A percentile compares a stretch with the other conserved stretches of the same genome.
phyloP scores from a whole-genome alignment of 1,140 invertebrate genomes.

The Mizuhopecten yessoensis region DNA sequence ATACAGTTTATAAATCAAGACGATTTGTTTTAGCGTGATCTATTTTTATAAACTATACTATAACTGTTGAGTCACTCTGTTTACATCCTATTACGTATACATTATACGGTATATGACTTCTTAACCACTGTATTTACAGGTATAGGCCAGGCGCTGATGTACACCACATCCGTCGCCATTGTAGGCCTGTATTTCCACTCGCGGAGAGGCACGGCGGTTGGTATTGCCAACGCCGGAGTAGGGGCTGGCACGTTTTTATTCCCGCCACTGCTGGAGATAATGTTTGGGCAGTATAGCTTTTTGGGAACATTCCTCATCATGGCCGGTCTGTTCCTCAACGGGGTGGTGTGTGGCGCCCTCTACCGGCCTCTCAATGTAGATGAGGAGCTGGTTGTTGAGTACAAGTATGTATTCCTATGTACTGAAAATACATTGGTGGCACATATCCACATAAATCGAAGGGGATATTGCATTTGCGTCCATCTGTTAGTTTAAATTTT shows the following conservation, averaged over 20 bases:
- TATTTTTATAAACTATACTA: too few species aligned
- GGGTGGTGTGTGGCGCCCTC: slow-evolving; percentile 57
- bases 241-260: slow-evolving; percentile 81
- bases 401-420: slow-evolving; percentile 48
- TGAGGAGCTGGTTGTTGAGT: slow-evolving; percentile 28
- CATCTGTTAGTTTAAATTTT: too few species aligned
- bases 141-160: slow-evolving; percentile 78
- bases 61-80: too few species aligned
- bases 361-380: slow-evolving; percentile 48
- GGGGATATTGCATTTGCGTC: too few species aligned
- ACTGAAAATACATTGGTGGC: slow-evolving; percentile 43
- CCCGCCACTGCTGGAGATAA: slow-evolving; percentile 76
- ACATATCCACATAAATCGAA: too few species aligned
- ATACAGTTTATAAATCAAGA: too few species aligned
- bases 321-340: slow-evolving; percentile 59
- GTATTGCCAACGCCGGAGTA: slow-evolving; percentile 80
- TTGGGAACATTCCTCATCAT: slow-evolving; percentile 63
- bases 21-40: too few species aligned
- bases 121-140: slow-evolving; percentile 74
- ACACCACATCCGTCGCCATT: slow-evolving; percentile 79
- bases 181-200: slow-evolving; percentile 79
- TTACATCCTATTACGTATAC: too few species aligned
- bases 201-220: slow-evolving; percentile 75
- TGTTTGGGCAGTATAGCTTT: slow-evolving; percentile 71
- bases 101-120: too few species aligned